These are phyloP conservation scores for Nephila pilipes DNA, from an alignment of 1,140 invertebrate species.

Conservation along the genomic window DNA sequence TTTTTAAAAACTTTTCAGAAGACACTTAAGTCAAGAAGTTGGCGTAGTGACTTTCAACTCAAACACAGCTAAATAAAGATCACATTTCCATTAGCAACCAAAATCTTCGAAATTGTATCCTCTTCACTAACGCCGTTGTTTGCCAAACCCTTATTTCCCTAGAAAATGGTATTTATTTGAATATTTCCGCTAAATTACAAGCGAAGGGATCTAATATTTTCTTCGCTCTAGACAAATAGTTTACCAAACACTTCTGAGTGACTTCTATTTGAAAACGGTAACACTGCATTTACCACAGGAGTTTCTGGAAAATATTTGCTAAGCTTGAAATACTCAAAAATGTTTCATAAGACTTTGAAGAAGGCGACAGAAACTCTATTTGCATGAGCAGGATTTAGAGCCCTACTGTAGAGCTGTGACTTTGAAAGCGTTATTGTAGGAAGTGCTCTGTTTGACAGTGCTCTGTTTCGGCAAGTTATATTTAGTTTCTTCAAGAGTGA, in stretches of 20 bases:
- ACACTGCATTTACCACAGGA: neutral
- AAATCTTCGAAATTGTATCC: neutral
- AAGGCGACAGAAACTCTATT: neutral
- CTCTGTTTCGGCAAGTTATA: neutral
- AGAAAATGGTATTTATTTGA: conserved; percentile 45
- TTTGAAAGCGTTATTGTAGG: neutral
- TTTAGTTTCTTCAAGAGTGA: neutral
- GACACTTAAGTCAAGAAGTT: no score
- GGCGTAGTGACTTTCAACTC: neutral
- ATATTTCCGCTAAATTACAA: conserved; percentile 34
- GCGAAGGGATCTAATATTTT: neutral
- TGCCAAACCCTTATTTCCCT: neutral
- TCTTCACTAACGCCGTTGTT: neutral
- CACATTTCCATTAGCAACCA: conserved; percentile 4
- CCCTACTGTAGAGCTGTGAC: no score
- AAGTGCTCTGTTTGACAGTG: neutral
- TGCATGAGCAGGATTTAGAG: conserved; percentile 1
- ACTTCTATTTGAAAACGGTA: neutral
- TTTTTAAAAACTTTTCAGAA: no score
- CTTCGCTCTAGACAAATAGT: conserved; percentile 3
- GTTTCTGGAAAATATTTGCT: conserved; percentile 37
- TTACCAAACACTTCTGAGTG: neutral
- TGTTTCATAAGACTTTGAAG: neutral
- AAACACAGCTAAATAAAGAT: conserved; percentile 36
- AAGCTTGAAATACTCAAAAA: conserved; percentile 27